Base-by-base conservation (phyloP, 2,113 vertebrate species). In the Spermophilus dauricus region DNA sequence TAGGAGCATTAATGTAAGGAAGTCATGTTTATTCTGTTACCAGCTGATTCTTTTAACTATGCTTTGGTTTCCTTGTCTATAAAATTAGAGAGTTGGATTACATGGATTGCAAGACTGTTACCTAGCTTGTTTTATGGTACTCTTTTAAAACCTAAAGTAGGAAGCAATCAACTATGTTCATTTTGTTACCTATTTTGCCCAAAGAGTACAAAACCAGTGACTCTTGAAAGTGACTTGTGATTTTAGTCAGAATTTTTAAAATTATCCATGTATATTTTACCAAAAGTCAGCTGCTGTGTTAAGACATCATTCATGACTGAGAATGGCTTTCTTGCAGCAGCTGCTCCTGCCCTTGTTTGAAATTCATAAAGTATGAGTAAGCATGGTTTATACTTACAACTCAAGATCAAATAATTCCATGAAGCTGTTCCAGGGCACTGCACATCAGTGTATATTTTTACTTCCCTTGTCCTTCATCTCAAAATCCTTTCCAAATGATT, bases 381-480 rank as follows among this genome's bases (percentile, higher is more conserved):
- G 20, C 89, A 51, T 5, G 3, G 70, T 77, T 91, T 37, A 80
- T 24, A 20, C 42, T 96, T 73, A 30, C 63, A 78, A 3, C 91
- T 69, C n/a, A 26, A 58, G 42, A 4, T 51, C 8, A 16, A 17
- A 0, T 11, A 17, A 12, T 39, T 86, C n/a, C 12, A 2, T 14
- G 39, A 83, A 93, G 56, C 63, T 53, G 11, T 32, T 77, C 9
- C 39, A 67, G 17, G 48, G 30, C 86, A 37, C 18, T 39, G 70
- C 26, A 20, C 75, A 72, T 12, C 7, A 42, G 58, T 88, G 18
- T 72, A 17, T 3, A 1, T 73, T 89, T 94, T 93, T 48, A 48
- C 70, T 91, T 91, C 45, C 73, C 75, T 81, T 92, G 89, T 94
- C 83, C 70, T 94, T 96, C 69, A 42, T 67, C 89, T 91, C 75